Percentiles rank a stretch among this genome's conserved stretches.
Evolutionary conservation across 1,140 invertebrate species (phyloP).

Genomic region (Thaumatotibia leucotreta): DNA sequence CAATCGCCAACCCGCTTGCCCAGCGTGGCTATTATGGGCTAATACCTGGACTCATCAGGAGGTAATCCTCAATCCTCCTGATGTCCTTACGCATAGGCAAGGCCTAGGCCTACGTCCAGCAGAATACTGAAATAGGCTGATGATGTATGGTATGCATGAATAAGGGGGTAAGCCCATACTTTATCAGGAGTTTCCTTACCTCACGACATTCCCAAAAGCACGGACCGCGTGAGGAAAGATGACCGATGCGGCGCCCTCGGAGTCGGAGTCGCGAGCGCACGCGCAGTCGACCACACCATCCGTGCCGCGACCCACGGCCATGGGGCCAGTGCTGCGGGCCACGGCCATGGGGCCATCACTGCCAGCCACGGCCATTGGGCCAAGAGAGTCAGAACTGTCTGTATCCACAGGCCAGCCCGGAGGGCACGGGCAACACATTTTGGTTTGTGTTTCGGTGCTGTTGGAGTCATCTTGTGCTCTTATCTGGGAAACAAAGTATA

Average conservation of each 20-base stretch:
- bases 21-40: no score
- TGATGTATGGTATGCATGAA: not conserved
- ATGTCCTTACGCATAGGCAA: no score
- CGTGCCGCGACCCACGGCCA: not conserved
- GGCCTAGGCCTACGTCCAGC: no score
- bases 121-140: no score
- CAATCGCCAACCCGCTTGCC: no score
- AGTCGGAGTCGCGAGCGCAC: slow-evolving; percentile 36
- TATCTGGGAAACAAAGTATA: slow-evolving; percentile 32
- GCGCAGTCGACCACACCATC: slow-evolving; percentile 31
- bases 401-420: not conserved
- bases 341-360: slow-evolving; percentile 24
- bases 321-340: not conserved
- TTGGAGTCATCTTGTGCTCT: slow-evolving; percentile 28
- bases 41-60: no score
- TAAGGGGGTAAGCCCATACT: not conserved
- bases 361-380: slow-evolving; percentile 26
- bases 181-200: slow-evolving; percentile 28
- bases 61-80: no score
- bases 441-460: not conserved
- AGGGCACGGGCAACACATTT: slow-evolving; percentile 48
- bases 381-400: not conserved
- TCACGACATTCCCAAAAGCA: slow-evolving; percentile 25
- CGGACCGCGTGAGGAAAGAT: slow-evolving; percentile 37
- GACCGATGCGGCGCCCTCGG: slow-evolving; percentile 44